phyloP scores from a whole-genome alignment of 2,797 vertebrate species.

The Podargus strigoides region DNA sequence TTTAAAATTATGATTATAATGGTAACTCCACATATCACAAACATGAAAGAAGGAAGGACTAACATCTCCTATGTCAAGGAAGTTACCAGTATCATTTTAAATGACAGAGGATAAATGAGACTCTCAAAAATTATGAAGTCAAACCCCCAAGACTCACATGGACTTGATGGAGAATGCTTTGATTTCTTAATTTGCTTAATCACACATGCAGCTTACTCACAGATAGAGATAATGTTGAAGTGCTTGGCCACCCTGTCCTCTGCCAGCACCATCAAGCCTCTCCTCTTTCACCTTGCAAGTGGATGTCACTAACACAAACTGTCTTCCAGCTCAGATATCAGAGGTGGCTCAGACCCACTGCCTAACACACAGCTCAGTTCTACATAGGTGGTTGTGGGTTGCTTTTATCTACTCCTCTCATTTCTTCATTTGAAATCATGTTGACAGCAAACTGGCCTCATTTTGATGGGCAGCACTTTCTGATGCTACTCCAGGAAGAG shows the following conservation, averaged over 20 bases:
- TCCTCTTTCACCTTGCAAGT: background rate
- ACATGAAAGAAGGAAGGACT: background rate
- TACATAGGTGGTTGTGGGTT: background rate
- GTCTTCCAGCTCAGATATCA: background rate
- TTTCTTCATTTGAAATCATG: background rate
- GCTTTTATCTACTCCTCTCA: background rate
- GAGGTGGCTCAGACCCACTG: background rate
- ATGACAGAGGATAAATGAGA: background rate
- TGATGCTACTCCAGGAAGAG: background rate
- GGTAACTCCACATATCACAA: background rate
- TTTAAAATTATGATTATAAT: background rate
- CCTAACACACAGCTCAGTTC: background rate
- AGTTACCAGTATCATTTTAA: background rate
- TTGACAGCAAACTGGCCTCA: background rate
- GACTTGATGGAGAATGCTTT: background rate
- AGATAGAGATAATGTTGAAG: background rate
- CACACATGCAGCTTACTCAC: fast-evolving
- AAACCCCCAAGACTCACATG: background rate
- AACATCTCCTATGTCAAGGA: background rate
- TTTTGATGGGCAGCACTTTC: background rate
- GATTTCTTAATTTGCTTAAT: background rate
- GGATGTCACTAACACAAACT: background rate
- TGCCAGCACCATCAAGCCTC: background rate
- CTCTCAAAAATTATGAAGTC: background rate
- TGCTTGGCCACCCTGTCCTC: background rate